These are phyloP conservation scores for Geophilus truncorum DNA, from an alignment of 2,888 invertebrate genomes.

Conservation along the genomic window DNA sequence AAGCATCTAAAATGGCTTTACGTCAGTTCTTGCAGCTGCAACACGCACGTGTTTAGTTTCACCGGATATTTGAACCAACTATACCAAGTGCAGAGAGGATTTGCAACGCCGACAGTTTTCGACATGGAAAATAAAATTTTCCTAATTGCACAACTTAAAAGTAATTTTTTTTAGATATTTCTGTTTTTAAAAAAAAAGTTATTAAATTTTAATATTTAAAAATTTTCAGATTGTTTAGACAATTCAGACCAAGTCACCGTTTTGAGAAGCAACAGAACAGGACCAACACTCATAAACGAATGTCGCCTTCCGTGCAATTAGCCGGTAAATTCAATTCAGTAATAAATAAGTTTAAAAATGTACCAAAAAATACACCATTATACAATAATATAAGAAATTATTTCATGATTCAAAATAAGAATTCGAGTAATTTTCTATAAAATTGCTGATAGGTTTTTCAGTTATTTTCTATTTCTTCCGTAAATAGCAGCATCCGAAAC, in stretches of 20 bases:
- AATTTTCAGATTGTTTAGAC: not conserved
- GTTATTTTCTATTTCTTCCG: no score
- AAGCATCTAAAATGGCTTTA: not conserved
- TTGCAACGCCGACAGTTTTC: not conserved
- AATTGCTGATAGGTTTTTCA: no score
- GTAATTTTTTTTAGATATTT: not conserved
- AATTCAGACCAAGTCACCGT: not conserved
- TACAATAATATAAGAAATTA: no score
- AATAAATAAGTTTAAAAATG: no score
- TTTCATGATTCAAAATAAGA: no score
- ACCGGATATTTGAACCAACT: not conserved
- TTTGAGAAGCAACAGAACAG: not conserved
- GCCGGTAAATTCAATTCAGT: no score
- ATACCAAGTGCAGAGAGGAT: not conserved
- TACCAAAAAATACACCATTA: no score
- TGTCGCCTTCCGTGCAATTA: not conserved
- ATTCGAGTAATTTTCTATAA: no score
- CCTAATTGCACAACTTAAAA: not conserved
- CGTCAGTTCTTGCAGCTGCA: not conserved
- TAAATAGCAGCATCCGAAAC: no score
- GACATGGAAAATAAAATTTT: not conserved
- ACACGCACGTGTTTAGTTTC: not conserved
- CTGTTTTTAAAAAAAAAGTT: not conserved
- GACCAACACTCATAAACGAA: not conserved
- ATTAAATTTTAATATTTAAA: not conserved